Evolutionary conservation across 2,797 vertebrate genomes (phyloP).

Genomic region (Discoglossus pictus): DNA sequence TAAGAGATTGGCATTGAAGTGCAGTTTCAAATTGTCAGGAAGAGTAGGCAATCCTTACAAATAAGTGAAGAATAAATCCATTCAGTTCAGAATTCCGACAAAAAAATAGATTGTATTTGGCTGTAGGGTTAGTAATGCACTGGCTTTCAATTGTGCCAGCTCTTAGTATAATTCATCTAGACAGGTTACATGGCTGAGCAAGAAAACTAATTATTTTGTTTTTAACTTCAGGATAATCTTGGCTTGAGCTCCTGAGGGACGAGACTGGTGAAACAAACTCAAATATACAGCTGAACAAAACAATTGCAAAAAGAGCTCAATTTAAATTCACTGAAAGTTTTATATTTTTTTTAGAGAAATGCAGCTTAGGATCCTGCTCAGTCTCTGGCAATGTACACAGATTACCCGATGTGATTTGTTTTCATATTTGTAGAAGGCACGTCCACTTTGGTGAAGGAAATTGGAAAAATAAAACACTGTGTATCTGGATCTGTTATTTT

Average conservation of each 20-base stretch:
- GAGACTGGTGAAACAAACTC: too few relatives aligned
- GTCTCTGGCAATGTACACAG: too few relatives aligned
- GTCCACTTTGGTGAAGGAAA: too few relatives aligned
- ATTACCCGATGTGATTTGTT: too few relatives aligned
- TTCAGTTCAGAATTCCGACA: background rate
- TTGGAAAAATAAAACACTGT: too few relatives aligned
- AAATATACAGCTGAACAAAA: background rate
- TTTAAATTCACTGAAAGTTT: background rate
- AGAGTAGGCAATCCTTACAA: background rate
- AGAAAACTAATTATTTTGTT: conserved; percentile 1
- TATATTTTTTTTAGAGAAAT: too few relatives aligned
- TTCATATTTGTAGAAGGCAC: too few relatives aligned
- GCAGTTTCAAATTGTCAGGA: background rate
- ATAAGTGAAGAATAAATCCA: background rate
- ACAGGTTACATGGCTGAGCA: background rate
- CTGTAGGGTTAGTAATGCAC: background rate
- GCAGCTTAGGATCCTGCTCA: too few relatives aligned
- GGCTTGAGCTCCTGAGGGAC: background rate
- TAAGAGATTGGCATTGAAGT: background rate
- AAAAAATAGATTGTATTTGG: background rate
- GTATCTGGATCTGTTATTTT: too few relatives aligned
- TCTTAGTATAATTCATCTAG: background rate
- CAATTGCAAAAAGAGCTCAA: background rate
- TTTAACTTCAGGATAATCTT: background rate
- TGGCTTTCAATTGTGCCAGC: background rate